These are phyloP conservation scores for Drosophila koepferae DNA, from an alignment of 2,888 invertebrate genomes.

Conservation along the genomic window DNA sequence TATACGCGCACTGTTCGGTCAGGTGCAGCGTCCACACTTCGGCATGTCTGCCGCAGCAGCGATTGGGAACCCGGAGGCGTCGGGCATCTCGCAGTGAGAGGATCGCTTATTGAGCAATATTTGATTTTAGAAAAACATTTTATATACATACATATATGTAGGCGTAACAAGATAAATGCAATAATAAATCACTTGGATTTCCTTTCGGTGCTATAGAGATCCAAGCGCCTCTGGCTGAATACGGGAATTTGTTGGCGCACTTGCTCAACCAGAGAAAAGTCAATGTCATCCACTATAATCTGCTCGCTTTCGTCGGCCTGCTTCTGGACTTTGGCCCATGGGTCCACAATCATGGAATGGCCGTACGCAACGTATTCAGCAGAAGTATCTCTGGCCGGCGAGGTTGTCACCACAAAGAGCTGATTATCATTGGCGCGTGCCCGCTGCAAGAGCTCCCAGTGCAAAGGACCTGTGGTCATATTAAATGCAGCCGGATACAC, in stretches of 20 bases:
- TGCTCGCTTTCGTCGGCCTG: constrained; percentile 86
- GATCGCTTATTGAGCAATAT: constrained; percentile 18
- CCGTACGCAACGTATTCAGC: constrained; percentile 96
- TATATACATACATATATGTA: not conserved
- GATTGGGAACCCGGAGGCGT: constrained; percentile 5
- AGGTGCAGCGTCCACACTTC: constrained; percentile 78
- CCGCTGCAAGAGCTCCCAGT: constrained; percentile 95
- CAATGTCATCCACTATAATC: constrained; percentile 89
- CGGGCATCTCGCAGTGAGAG: not conserved
- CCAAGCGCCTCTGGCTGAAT: constrained; percentile 89
- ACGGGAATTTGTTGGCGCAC: constrained; percentile 94
- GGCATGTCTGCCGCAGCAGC: constrained; percentile 16
- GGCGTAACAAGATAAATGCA: not conserved
- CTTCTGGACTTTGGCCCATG: constrained; percentile 90
- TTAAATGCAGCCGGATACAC: constrained; percentile 98
- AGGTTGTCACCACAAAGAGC: constrained; percentile 93
- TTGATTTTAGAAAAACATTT: constrained; percentile 8
- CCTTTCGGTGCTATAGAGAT: constrained; percentile 87
- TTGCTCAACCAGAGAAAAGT: constrained; percentile 90
- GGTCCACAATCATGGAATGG: constrained; percentile 93
- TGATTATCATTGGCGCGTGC: constrained; percentile 95
- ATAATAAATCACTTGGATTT: constrained; percentile 37
- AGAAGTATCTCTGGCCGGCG: constrained; percentile 92
- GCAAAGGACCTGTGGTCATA: constrained; percentile 97
- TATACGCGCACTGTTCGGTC: constrained; percentile 83